Conservation (phyloP, 64 coral and sea anemone species). For the Platygyra sinensis region DNA sequence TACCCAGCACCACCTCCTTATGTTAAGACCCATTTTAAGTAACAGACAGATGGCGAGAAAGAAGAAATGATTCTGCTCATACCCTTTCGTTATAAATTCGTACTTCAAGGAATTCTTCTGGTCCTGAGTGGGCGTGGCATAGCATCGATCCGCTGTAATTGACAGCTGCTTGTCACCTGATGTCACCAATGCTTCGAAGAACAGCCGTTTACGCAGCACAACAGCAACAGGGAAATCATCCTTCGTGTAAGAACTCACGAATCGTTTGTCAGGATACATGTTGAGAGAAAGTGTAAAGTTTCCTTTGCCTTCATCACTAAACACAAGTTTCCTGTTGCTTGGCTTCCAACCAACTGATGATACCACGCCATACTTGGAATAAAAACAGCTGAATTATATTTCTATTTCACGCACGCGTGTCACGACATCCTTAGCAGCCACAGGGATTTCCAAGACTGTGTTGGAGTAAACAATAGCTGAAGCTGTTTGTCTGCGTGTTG, state of each 20-base stretch:
- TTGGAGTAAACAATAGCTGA: conserved; percentile 6
- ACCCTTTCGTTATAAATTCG: conserved; percentile 63
- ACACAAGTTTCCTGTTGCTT: not conserved
- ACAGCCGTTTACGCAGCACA: conserved; percentile 37
- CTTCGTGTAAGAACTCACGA: conserved; percentile 23
- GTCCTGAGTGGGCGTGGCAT: conserved; percentile 35
- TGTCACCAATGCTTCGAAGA: conserved; percentile 44
- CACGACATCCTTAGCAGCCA: not conserved
- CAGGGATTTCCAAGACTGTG: not conserved
- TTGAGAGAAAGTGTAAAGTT: conserved; percentile 37
- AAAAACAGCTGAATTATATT: conserved; percentile 2
- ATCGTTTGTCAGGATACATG: conserved; percentile 36
- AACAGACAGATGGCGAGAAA: not conserved
- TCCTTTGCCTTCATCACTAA: conserved; percentile 36
- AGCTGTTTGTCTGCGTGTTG: not conserved
- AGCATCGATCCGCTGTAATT: conserved; percentile 65
- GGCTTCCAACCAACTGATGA: conserved; percentile 22
- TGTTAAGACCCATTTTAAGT: no score
- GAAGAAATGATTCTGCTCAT: not conserved
- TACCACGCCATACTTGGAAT: not conserved
- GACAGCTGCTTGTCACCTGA: conserved; percentile 45
- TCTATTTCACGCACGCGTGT: conserved; percentile 19
- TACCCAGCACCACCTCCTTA: no score
- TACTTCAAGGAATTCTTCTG: conserved; percentile 26
- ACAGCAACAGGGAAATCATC: conserved; percentile 54